Conservation (phyloP, 2,113 vertebrate genomes). For the Campylomormyrus tamandua region DNA sequence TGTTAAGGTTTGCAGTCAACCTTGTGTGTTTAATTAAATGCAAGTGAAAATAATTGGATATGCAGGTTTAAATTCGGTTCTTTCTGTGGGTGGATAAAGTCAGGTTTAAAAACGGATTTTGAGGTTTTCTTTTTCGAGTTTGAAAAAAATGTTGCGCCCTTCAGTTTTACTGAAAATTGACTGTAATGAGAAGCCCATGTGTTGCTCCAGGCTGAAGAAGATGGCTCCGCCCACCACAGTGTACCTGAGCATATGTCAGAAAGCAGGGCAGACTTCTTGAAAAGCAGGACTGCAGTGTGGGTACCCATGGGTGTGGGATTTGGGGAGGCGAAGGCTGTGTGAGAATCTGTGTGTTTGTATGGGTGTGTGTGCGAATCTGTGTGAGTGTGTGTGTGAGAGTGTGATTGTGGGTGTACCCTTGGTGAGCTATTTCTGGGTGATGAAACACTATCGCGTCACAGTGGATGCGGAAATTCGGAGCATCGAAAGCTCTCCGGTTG, state of each 20-base stretch:
- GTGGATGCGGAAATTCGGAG: neutral
- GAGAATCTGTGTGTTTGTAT: neutral
- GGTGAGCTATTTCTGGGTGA: neutral
- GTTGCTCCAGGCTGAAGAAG: neutral
- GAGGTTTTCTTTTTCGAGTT: neutral
- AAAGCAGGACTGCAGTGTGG: neutral
- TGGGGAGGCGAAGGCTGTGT: neutral
- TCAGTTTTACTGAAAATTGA: neutral
- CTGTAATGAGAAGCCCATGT: constrained; percentile 9
- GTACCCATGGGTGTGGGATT: neutral
- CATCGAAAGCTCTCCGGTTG: neutral
- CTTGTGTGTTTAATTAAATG: neutral
- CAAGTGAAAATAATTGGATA: neutral
- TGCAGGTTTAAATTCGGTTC: neutral
- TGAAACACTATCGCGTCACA: neutral
- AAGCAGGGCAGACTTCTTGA: neutral
- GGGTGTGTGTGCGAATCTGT: neutral
- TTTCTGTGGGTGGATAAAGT: neutral
- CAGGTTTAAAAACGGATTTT: neutral
- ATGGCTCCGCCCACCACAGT: neutral
- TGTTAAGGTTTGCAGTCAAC: neutral
- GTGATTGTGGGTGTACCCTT: neutral
- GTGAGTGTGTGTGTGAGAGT: neutral
- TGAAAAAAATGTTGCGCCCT: no score
- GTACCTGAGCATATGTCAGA: constrained; percentile 5